Percentiles rank a stretch among this genome's conserved stretches.
These are phyloP conservation scores for Megaceryle torquata DNA, from an alignment of 2,113 vertebrate genomes.

Conservation along the genomic window DNA sequence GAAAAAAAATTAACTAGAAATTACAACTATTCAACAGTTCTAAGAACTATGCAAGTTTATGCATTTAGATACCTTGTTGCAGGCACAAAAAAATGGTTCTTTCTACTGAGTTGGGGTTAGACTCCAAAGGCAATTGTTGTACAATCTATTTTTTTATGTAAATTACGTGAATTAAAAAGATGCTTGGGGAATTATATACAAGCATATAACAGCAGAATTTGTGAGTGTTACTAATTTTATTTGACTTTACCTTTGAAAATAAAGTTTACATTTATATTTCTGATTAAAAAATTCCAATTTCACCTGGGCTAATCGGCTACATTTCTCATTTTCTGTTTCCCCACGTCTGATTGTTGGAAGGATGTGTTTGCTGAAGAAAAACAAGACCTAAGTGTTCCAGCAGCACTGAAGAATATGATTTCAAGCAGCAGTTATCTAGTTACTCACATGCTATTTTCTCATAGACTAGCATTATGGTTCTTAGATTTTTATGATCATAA, in stretches of 20 bases:
- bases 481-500: background rate
- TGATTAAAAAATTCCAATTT: background rate
- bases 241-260: background rate
- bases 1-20: background rate
- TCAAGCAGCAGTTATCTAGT: background rate
- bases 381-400: background rate
- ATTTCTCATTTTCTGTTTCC: conserved; percentile 14
- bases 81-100: background rate
- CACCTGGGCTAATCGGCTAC: background rate
- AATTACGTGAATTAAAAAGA: background rate
- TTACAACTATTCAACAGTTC: background rate
- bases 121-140: background rate
- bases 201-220: background rate
- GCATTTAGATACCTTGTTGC: background rate
- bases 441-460: background rate
- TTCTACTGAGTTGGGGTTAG: background rate
- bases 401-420: background rate
- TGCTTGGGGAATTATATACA: background rate
- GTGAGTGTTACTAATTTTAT: background rate
- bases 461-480: background rate
- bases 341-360: background rate
- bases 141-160: background rate
- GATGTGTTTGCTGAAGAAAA: background rate
- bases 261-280: background rate
- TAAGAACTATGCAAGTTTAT: background rate